Conservation (phyloP, 1,140 invertebrate genomes). For the Zaprionus lachaisei region DNA sequence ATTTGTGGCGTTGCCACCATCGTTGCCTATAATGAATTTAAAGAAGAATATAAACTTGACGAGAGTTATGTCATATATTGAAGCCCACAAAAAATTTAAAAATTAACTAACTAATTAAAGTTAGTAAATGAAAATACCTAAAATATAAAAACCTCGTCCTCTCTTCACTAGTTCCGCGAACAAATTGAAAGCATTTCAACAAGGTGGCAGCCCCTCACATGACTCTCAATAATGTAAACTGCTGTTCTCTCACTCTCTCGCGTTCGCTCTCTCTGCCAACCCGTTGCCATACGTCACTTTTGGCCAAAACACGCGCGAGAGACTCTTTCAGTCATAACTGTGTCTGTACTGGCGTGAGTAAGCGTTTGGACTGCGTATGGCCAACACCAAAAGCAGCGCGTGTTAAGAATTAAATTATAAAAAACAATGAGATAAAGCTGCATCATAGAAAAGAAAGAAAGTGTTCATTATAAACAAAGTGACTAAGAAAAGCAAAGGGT, state of each 20-base stretch:
- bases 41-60: not conserved
- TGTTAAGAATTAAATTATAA: conserved; percentile 54
- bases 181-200: not conserved
- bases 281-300: conserved; percentile 65
- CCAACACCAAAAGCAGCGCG: conserved; percentile 47
- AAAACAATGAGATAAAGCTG: conserved; percentile 49
- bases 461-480: conserved; percentile 68
- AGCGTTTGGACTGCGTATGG: conserved; percentile 57
- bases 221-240: conserved; percentile 41
- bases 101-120: not conserved
- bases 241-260: conserved; percentile 32
- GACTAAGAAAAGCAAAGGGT: conserved; percentile 28
- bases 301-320: conserved; percentile 63
- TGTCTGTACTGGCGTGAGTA: conserved; percentile 62
- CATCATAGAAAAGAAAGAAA: conserved; percentile 25
- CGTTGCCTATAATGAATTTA: not conserved
- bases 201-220: conserved; percentile 36
- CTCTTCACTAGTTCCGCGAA: not conserved
- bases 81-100: too few species aligned
- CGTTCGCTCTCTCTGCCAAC: conserved; percentile 34
- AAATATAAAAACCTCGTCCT: too few species aligned
- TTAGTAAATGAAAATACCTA: too few species aligned
- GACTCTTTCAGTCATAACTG: conserved; percentile 68
- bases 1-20: conserved; percentile 28
- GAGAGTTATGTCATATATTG: too few species aligned